Percentiles rank a stretch among this genome's conserved stretches.
phyloP scores from a whole-genome alignment of 1,140 invertebrate genomes.

The Laodelphax striatellus region DNA sequence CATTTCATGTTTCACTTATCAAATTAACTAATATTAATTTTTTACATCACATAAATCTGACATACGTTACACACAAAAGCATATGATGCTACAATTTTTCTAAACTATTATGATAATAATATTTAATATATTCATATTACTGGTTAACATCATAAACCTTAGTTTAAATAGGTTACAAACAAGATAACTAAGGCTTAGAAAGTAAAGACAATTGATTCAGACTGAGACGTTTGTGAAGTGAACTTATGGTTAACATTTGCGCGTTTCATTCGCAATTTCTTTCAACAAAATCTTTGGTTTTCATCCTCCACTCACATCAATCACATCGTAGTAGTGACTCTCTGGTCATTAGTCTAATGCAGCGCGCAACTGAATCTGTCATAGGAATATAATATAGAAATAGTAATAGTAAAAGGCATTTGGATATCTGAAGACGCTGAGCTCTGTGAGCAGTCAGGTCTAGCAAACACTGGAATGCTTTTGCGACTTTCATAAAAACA shows the following conservation, averaged over 20 bases:
- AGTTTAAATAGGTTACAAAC: slow-evolving; percentile 19
- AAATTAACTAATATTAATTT: slow-evolving; percentile 2
- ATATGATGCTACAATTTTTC: slow-evolving; percentile 17
- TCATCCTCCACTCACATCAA: background rate
- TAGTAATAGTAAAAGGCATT: too few relatives aligned
- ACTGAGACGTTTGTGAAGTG: slow-evolving; percentile 11
- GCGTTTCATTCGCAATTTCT: slow-evolving; percentile 4
- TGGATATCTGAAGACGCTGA: too few relatives aligned
- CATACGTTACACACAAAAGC: slow-evolving; percentile 9
- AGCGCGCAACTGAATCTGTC: too few relatives aligned
- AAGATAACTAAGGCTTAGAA: slow-evolving; percentile 16
- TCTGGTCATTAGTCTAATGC: too few relatives aligned
- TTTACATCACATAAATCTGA: slow-evolving; percentile 16
- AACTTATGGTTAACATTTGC: slow-evolving; percentile 9
- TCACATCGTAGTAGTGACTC: background rate
- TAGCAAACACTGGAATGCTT: too few relatives aligned
- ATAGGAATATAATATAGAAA: too few relatives aligned
- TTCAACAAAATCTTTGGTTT: slow-evolving; percentile 14
- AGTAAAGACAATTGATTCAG: too few relatives aligned
- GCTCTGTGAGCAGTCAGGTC: too few relatives aligned
- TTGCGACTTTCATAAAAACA: too few relatives aligned
- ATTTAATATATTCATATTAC: slow-evolving; percentile 17
- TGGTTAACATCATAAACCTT: slow-evolving; percentile 21
- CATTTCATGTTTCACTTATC: slow-evolving; percentile 5
- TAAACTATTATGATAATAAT: slow-evolving; percentile 16